Evolutionary conservation across 1,140 invertebrate species (phyloP), one percentile per base, ranked within the genome.

Genomic region (Theocolax elegans): DNA sequence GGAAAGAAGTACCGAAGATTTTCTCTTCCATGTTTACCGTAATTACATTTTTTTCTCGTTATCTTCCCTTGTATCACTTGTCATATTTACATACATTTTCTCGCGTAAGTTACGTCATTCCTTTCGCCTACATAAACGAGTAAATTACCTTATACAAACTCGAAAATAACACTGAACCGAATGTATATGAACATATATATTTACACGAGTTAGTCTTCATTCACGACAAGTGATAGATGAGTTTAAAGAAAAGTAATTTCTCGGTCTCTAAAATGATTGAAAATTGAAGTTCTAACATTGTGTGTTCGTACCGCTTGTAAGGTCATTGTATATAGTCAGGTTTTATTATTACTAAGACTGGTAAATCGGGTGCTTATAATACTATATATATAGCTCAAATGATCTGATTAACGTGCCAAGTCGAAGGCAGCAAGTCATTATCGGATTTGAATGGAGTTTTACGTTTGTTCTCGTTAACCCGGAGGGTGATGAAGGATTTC

Each of bases 11-110:
- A 35, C n/a, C n/a, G n/a, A 10, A 35, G 31, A 35, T 35, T 35
- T 54, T 54, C 31, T 54, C 51, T 15, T 2, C 19, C 25, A 17
- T n/a, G 15, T n/a, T 54, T 10, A 27, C 27, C n/a, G 29, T 54
- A 54, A 54, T 54, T 54, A 35, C 51, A 54, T 54, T 27, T 54
- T 54, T 54, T 35, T 54, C 51, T 54, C 51, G 15, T 54, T 54
- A 54, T 15, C 27, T 53, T 10, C 31, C 49, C n/a, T 53, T 53
- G 49, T 25, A 10, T 15, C 25, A 1, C 13, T 17, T n/a, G n/a
- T n/a, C 49, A 3, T 53, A 54, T 54, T 54, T 54, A 54, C 51
- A 35, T 54, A 54, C 17, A 54, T 54, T 54, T 54, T n/a, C n/a
- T 7, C 4, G 12, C 49, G 25, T 31, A 54, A 53, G 21, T 54